A percentile compares a stretch with the other conserved stretches of the same genome.
Evolutionary conservation across 92 coral and sea anemone genomes (phyloP).

Genomic region (Epizoanthus stellaris): DNA sequence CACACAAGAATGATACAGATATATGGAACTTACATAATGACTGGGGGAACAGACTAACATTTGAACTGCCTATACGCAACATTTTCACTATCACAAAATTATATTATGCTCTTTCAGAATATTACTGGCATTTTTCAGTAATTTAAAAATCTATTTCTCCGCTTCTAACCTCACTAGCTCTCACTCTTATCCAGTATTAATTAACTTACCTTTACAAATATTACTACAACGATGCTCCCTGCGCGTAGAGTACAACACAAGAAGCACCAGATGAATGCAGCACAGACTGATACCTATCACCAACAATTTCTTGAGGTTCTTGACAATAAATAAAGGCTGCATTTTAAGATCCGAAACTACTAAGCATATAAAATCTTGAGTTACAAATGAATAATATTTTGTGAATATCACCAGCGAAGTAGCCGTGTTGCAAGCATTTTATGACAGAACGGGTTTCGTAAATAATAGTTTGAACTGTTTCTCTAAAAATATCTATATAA

Average conservation of each 20-base stretch:
- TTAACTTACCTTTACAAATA: constrained; percentile 22
- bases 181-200: not conserved
- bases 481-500: not conserved
- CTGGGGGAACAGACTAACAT: too few relatives aligned
- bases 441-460: not conserved
- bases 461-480: not conserved
- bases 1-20: too few relatives aligned
- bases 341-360: not conserved
- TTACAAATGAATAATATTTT: not conserved
- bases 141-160: too few relatives aligned
- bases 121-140: too few relatives aligned
- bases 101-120: too few relatives aligned
- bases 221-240: constrained; percentile 18
- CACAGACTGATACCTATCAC: constrained; percentile 14
- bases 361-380: not conserved
- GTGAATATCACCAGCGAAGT: not conserved
- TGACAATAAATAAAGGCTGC: constrained; percentile 15
- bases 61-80: too few relatives aligned
- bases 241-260: constrained; percentile 9
- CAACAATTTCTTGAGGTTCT: constrained; percentile 21
- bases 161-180: too few relatives aligned
- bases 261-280: constrained; percentile 10
- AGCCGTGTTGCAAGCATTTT: not conserved
- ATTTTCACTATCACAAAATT: too few relatives aligned
- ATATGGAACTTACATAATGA: too few relatives aligned